phyloP scores from a whole-genome alignment of 2,888 invertebrate genomes.

The Sesia bembeciformis region DNA sequence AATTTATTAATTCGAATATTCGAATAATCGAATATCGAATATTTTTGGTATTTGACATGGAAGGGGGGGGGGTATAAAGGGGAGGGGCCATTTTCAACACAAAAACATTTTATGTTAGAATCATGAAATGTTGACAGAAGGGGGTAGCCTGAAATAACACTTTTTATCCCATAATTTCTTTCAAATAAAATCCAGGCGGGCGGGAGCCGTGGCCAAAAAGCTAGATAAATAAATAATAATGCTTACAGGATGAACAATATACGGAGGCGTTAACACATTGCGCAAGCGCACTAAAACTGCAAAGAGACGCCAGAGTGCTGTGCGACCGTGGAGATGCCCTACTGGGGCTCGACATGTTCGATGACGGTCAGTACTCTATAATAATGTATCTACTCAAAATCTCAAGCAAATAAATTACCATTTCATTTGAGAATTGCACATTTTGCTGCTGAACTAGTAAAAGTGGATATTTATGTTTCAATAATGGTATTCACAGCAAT shows the following conservation, averaged over 20 bases:
- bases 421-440: neutral
- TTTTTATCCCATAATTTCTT: too few relatives aligned
- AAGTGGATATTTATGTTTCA: too few relatives aligned
- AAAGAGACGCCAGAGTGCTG: slow-evolving; percentile 82
- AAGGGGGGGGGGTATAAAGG: too few relatives aligned
- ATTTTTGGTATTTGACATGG: too few relatives aligned
- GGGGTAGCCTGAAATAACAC: too few relatives aligned
- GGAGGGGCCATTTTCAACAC: too few relatives aligned
- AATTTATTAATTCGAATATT: too few relatives aligned
- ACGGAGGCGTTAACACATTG: slow-evolving; percentile 85
- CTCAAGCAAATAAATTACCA: neutral
- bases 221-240: neutral
- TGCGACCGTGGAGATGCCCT: slow-evolving; percentile 96
- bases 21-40: too few relatives aligned
- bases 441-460: too few relatives aligned
- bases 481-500: slow-evolving; percentile 76
- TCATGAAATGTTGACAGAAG: too few relatives aligned
- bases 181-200: too few relatives aligned
- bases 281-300: slow-evolving; percentile 83
- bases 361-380: slow-evolving; percentile 78
- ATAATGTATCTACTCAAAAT: neutral
- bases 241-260: slow-evolving; percentile 78
- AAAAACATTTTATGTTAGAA: too few relatives aligned
- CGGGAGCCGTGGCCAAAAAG: neutral
- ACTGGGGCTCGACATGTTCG: slow-evolving; percentile 90